phyloP scores from a whole-genome alignment of 2,113 vertebrate species.

The Piprites chloris region DNA sequence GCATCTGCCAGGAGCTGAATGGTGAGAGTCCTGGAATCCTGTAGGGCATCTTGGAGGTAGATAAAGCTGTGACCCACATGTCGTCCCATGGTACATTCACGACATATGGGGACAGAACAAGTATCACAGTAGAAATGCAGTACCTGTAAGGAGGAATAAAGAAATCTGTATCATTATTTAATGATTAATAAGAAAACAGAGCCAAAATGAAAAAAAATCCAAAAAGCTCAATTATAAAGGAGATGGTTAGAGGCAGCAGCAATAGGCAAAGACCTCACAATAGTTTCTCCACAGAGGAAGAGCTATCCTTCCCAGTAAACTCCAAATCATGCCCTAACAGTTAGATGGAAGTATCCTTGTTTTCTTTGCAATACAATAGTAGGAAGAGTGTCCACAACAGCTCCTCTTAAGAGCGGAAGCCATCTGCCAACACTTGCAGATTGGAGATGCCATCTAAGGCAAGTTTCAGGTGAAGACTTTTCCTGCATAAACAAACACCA shows the following conservation, averaged over 20 bases:
- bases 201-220: neutral
- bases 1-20: slow-evolving; percentile 95
- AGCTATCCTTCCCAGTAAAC: neutral
- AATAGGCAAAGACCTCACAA: neutral
- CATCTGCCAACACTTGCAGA: slow-evolving; percentile 47
- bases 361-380: slow-evolving; percentile 63
- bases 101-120: slow-evolving; percentile 94
- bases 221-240: neutral
- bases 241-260: neutral
- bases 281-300: slow-evolving; percentile 2
- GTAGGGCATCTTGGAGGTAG: slow-evolving; percentile 96
- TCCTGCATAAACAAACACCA: neutral
- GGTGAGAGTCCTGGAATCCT: slow-evolving; percentile 92
- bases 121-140: slow-evolving; percentile 96
- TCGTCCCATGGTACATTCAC: slow-evolving; percentile 91
- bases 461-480: slow-evolving; percentile 39
- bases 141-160: slow-evolving; percentile 72
- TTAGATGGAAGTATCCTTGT: slow-evolving; percentile 26
- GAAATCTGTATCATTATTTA: neutral
- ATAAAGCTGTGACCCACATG: slow-evolving; percentile 93
- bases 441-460: slow-evolving; percentile 23
- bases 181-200: neutral
- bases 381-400: slow-evolving; percentile 57
- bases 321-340: neutral
- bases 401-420: slow-evolving; percentile 39